These are phyloP conservation scores for Sterna hirundo DNA, from an alignment of 2,113 vertebrate species.

Conservation along the genomic window DNA sequence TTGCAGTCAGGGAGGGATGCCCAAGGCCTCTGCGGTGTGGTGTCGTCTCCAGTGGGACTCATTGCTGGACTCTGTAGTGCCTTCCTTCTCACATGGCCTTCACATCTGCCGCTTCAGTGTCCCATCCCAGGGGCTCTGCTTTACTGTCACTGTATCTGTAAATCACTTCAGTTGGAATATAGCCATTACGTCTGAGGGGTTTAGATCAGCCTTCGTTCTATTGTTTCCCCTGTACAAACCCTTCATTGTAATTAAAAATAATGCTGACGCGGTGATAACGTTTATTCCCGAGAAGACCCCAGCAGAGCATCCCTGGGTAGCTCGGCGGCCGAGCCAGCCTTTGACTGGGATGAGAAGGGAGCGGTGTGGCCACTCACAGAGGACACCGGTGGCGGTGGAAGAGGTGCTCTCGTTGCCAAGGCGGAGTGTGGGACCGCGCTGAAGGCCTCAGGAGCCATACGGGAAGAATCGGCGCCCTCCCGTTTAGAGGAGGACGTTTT, in stretches of 20 bases:
- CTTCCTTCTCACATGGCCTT: not conserved
- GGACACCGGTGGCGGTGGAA: not conserved
- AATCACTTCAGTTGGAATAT: not conserved
- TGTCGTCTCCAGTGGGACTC: not conserved
- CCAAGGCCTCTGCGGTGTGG: not conserved
- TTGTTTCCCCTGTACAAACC: not conserved
- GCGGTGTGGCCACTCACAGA: not conserved
- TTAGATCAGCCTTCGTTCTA: not conserved
- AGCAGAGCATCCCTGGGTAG: not conserved
- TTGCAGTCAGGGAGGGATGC: not conserved
- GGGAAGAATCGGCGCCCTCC: not conserved
- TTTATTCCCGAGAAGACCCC: not conserved
- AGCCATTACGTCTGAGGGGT: not conserved
- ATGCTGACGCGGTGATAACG: not conserved
- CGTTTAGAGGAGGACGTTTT: conserved; percentile 56
- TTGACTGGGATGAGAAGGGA: conserved; percentile 32
- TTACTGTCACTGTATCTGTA: not conserved
- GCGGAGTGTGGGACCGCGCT: not conserved
- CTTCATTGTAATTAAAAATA: not conserved
- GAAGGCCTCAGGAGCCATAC: not conserved
- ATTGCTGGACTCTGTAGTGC: not conserved
- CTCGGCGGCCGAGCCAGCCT: not conserved
- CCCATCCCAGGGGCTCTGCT: not conserved
- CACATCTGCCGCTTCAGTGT: not conserved
- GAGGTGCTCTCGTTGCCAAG: not conserved